Evolutionary conservation across 64 coral and sea anemone species (phyloP), one percentile per base, ranked within the genome.

Genomic region (Pachyseris speciosa): DNA sequence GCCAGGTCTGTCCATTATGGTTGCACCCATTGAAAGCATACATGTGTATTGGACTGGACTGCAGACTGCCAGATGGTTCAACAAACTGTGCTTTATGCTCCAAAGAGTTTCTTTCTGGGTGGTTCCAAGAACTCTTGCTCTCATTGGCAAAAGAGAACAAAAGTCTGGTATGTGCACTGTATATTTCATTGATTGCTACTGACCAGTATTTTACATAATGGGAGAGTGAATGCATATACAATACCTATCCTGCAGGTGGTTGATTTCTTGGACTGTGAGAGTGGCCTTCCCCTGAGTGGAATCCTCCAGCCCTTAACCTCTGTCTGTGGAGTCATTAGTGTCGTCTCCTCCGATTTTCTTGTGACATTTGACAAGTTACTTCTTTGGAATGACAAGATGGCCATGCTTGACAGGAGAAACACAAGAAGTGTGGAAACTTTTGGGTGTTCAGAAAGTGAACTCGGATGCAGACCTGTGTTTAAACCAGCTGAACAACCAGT

Each of bases 231-330:
- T n/a, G n/a, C n/a, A n/a, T n/a, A n/a, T n/a, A n/a, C n/a, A n/a
- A n/a, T 37, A 19, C 41, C 42, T 84, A n/a, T 73, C 65, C 50
- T 55, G 17, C 52, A 98, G 96, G 86, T 98, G 9, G 67, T 95
- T 28, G 96, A 98, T 38, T 63, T 95, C n/a, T 72, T 53, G 33
- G 96, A 95, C 31, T 86, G 89, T 17, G 80, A 78, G 4, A 92
- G 22, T 49, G 85, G 89, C 9, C 30, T 92, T 16, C 93, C 92
- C 37, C 69, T 98, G 1, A 92, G 77, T 40, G 93, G 92, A 32
- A 84, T 92, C 9, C 68, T 98, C 1, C 93, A 98, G 80, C 93
- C 96, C 13, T 66, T 98, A 16, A 95, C 96, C 7, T 92, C 96
- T 1, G 42, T 92, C 34, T 89, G 93, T 58, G 89, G 84, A 3